Base-by-base conservation (phyloP, 2,113 vertebrate species). In the Ptychochromis oligacanthus region DNA sequence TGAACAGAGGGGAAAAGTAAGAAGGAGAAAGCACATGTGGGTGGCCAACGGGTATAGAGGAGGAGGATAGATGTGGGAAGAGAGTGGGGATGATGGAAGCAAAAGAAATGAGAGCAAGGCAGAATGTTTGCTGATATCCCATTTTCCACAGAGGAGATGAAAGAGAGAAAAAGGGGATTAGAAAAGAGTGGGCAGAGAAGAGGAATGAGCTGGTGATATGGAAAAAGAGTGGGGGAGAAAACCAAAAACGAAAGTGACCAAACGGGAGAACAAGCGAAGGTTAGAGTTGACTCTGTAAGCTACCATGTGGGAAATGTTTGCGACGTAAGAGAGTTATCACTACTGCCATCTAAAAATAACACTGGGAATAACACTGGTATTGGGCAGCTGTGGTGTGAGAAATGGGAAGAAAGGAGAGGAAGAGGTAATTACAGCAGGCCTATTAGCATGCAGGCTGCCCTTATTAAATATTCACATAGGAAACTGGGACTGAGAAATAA, bases 261-360 rank as follows among this genome's bases (percentile, higher is more conserved):
- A 88, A 65, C 1, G 14, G 31, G 28, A 64, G 65, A 88, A 56
- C 17, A 77, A 80, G 75, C 14, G 20, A 81, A 59, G 74, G 76
- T 55, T 76, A 46, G 15, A 82, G 61, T 79, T 70, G 80, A 89
- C 57, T 77, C 52, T 52, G 52, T 86, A 88, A 88, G 89, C 77
- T 24, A 43, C 22, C 9, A 43, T 34, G 65, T 52, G 81, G 82
- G 59, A 36, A 72, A 78, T 93, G 92, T 93, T 92, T 91, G 86
- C 88, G 86, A 91, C 34, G 65, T 65, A 85, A 56, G 80, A 90
- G 88, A 88, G 88, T 92, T 86, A 93, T 94, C 92, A 92, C 94
- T 92, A 94, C 85, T 91, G 90, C 82, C 87, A 93, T 93, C 94
- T 96, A 95, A 96, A 95, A 96, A 96, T 95, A 95, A 95, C 92